Percentiles rank a stretch among this genome's conserved stretches.
Evolutionary conservation across 2,888 invertebrate species (phyloP).

Genomic region (Syrista parreyssii): DNA sequence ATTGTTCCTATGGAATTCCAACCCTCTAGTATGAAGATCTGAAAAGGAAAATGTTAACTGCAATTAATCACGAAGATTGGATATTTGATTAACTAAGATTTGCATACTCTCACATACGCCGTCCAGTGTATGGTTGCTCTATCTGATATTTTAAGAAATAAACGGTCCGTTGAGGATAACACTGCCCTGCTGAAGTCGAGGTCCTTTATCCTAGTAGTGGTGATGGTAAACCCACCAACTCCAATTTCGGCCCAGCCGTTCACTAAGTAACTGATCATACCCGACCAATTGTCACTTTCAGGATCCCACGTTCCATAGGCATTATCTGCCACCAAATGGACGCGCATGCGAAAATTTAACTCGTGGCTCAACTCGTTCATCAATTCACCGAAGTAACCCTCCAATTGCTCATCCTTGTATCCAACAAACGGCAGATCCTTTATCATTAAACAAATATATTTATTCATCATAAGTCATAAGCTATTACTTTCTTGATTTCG

Average conservation of each 20-base stretch:
- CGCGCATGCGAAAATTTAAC: slow-evolving; percentile 46
- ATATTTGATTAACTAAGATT: not conserved
- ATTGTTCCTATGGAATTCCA: not conserved
- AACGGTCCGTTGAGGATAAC: slow-evolving; percentile 31
- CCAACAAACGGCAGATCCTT: not conserved
- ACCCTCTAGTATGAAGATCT: too few species aligned
- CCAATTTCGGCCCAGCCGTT: slow-evolving; percentile 43
- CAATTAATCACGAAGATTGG: too few species aligned
- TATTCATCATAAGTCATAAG: too few species aligned
- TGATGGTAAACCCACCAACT: slow-evolving; percentile 46
- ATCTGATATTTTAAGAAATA: slow-evolving; percentile 42
- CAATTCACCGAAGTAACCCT: slow-evolving; percentile 40
- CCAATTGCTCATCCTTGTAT: slow-evolving; percentile 27
- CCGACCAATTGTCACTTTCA: slow-evolving; percentile 40
- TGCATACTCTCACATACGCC: slow-evolving; percentile 47
- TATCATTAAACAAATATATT: too few species aligned
- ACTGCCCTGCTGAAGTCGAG: slow-evolving; percentile 54
- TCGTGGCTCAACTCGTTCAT: slow-evolving; percentile 38
- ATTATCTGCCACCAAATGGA: slow-evolving; percentile 8
- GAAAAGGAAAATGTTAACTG: too few species aligned
- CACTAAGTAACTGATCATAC: slow-evolving; percentile 42
- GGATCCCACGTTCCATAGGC: slow-evolving; percentile 41
- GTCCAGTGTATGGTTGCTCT: slow-evolving; percentile 43
- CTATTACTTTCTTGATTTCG: too few species aligned
- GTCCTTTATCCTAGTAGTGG: slow-evolving; percentile 31